phyloP scores from a whole-genome alignment of 2,888 invertebrate genomes.

The Penaeus monodon region DNA sequence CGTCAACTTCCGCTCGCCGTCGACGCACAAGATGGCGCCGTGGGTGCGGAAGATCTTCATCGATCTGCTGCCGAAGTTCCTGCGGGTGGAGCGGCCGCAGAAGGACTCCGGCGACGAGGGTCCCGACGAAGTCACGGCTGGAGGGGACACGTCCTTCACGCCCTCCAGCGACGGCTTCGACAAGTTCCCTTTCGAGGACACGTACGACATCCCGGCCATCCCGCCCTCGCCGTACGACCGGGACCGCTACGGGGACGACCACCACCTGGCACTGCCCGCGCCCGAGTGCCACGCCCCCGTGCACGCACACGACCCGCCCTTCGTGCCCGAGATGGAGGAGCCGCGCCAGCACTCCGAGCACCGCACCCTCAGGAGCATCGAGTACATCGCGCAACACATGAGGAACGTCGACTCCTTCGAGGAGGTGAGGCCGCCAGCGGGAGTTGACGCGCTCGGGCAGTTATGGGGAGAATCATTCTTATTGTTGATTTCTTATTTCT shows the following conservation, averaged over 20 bases:
- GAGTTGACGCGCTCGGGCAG: too few relatives aligned
- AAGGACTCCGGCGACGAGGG: slow-evolving; percentile 71
- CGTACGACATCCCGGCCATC: slow-evolving; percentile 78
- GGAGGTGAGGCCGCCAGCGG: slow-evolving; percentile 76
- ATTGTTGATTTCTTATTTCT: not conserved
- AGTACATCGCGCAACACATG: slow-evolving; percentile 95
- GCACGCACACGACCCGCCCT: slow-evolving; percentile 69
- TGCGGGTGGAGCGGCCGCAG: slow-evolving; percentile 89
- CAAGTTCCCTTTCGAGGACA: slow-evolving; percentile 71
- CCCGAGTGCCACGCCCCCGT: slow-evolving; percentile 72
- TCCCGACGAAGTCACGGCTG: slow-evolving; percentile 58
- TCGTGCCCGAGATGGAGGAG: slow-evolving; percentile 71
- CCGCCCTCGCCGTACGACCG: slow-evolving; percentile 68
- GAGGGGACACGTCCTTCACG: slow-evolving; percentile 66
- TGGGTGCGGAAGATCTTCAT: slow-evolving; percentile 88
- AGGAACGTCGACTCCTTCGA: slow-evolving; percentile 95
- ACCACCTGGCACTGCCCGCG: slow-evolving; percentile 67
- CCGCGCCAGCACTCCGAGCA: slow-evolving; percentile 86
- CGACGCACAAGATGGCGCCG: slow-evolving; percentile 91
- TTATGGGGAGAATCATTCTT: too few relatives aligned
- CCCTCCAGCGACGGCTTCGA: slow-evolving; percentile 66
- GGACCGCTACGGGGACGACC: slow-evolving; percentile 77
- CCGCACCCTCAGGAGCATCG: slow-evolving; percentile 91
- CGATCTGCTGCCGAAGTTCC: slow-evolving; percentile 77
- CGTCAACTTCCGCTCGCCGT: slow-evolving; percentile 90